Evolutionary conservation across 2,797 vertebrate genomes (phyloP), one percentile per base, ranked within the genome.

Genomic region (Muscicapa striata): DNA sequence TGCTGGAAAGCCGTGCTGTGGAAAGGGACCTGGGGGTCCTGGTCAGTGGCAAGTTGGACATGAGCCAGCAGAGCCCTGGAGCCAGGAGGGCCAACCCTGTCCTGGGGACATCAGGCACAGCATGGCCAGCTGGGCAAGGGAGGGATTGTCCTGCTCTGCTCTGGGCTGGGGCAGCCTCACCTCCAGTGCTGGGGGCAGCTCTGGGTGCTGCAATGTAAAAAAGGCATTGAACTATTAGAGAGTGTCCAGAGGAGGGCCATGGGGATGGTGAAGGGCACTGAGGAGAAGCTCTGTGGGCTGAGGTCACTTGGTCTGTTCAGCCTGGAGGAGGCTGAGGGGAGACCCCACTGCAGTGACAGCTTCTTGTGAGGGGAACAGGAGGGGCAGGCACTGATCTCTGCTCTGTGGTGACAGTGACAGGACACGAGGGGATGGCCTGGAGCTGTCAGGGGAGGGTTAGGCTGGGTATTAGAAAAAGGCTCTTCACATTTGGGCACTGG

Each of bases 11-110:
- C 29, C 52, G 40, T 40, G 11, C 13, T 1, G 1, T 2, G 4
- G 24, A 40, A 77, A 40, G 0, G 9, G 9, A 34, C 29, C 4
- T 21, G 40, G 1, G 5, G 2, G 2, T 68, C 8, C 29, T 45
- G 40, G 23, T 11, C 0, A 0, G 0, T 54, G 48, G 2, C 22
- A 46, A 34, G 20, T 0, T 40, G 55, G 24, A 0, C 13, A 3
- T 5, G 24, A 21, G 29, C 0, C 55, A 76, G 55, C 54, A 85
- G 72, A 17, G 46, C 54, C n/a, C 72, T 46, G 73, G 23, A 61
- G 24, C 73, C 83, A 68, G 63, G 55, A 30, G 63, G 1, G 40
- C 1, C 55, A 77, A 0, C 29, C 20, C 9, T 61, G 55, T 54
- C 40, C 63, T 61, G 83, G 48, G n/a, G n/a, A n/a, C n/a, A n/a